A percentile compares a stretch with the other conserved stretches of the same genome.
Conservation (phyloP, 2,888 invertebrate species). For the Andrena marginata region DNA sequence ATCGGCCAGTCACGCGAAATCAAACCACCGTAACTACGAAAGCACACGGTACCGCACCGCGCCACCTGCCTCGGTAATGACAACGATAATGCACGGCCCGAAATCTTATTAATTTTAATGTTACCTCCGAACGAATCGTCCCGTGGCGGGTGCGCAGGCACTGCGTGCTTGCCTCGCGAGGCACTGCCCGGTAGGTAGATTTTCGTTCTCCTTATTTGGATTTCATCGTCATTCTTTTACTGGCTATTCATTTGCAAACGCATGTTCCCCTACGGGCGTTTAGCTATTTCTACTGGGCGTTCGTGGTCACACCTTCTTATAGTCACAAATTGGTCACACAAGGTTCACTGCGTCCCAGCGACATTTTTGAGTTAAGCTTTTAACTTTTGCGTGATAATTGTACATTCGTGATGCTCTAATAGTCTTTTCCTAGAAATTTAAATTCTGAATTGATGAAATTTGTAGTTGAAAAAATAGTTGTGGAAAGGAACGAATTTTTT, state of each 20-base stretch:
- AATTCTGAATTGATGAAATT: no score
- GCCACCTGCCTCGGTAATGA: constrained; percentile 76
- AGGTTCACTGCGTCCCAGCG: no score
- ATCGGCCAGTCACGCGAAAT: constrained; percentile 80
- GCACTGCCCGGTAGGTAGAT: background rate
- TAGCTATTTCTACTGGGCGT: no score
- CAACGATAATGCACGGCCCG: constrained; percentile 71
- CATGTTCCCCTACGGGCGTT: no score
- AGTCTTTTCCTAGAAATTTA: no score
- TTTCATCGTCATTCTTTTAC: background rate
- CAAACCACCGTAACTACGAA: constrained; percentile 75
- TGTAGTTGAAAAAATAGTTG: no score
- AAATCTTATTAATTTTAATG: constrained; percentile 80
- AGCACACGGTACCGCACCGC: constrained; percentile 52
- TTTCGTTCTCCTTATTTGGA: background rate
- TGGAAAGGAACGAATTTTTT: no score
- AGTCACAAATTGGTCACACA: no score
- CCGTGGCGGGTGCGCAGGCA: background rate
- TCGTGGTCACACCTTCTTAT: no score
- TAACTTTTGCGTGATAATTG: no score
- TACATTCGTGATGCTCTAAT: no score
- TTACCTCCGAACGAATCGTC: constrained; percentile 3
- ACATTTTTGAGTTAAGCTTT: no score
- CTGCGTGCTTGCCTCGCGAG: background rate
- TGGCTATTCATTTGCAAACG: background rate